Percentiles rank a stretch among this genome's conserved stretches.
Conservation (phyloP, 2,888 invertebrate species). For the Ochropleura leucogaster region DNA sequence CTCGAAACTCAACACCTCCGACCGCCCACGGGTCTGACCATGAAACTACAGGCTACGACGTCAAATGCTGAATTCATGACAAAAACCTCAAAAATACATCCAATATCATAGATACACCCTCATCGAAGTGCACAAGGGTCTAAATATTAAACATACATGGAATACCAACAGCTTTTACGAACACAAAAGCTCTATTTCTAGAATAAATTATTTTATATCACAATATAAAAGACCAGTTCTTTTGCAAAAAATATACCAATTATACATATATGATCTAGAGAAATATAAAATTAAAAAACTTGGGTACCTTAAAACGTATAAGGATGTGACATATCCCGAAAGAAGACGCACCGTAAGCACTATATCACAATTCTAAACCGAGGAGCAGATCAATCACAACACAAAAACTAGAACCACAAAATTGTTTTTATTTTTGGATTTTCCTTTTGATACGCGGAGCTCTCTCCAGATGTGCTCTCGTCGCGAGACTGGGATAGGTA, state of each 20-base stretch:
- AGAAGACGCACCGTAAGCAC: conserved; percentile 36
- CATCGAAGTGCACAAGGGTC: background rate
- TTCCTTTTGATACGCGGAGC: conserved; percentile 29
- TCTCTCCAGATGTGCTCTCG: conserved; percentile 66
- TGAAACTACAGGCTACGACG: conserved; percentile 70
- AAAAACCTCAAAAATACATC: background rate
- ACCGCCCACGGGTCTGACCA: conserved; percentile 81
- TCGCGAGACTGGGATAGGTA: conserved; percentile 76
- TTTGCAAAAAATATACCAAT: background rate
- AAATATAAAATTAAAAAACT: conserved; percentile 1
- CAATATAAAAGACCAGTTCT: background rate
- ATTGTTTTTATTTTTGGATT: conserved; percentile 50
- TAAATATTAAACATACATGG: background rate
- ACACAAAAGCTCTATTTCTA: conserved; percentile 15
- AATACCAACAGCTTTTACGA: background rate
- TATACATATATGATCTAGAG: background rate
- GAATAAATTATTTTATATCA: background rate
- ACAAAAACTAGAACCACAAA: conserved; percentile 51
- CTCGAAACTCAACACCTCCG: conserved; percentile 79
- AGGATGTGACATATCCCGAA: conserved; percentile 51
- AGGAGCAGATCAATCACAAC: conserved; percentile 43
- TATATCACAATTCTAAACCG: conserved; percentile 18
- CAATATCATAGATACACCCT: background rate
- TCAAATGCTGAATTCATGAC: conserved; percentile 47
- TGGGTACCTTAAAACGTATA: conserved; percentile 54